Evolutionary conservation across 2,888 invertebrate species (phyloP).

Genomic region (Caenorhabditis becei): DNA sequence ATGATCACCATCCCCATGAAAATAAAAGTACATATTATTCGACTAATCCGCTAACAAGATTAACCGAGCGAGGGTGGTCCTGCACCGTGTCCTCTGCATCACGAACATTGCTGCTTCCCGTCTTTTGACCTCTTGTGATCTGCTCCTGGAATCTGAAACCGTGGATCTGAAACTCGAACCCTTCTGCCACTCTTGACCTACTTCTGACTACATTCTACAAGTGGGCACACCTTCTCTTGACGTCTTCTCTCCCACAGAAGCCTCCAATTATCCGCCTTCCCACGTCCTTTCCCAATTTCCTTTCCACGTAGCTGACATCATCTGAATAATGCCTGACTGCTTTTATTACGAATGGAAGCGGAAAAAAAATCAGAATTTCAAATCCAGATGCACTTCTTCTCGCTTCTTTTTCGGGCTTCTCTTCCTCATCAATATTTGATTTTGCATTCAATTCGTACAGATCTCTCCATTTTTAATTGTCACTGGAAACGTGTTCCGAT

Average conservation of each 20-base stretch:
- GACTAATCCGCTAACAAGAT: too few species aligned
- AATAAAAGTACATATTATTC: too few species aligned
- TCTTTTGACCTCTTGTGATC: neutral
- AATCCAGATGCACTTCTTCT: slow-evolving; percentile 9
- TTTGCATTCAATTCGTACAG: neutral
- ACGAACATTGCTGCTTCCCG: too few species aligned
- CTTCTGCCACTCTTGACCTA: neutral
- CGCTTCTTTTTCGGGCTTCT: neutral
- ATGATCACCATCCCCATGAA: too few species aligned
- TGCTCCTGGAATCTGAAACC: neutral
- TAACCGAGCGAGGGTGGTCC: too few species aligned
- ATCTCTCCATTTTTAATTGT: neutral
- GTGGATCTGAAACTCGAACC: neutral
- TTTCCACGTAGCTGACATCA: slow-evolving; percentile 28
- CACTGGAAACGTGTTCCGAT: neutral
- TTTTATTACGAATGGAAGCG: neutral
- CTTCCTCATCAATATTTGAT: slow-evolving; percentile 19
- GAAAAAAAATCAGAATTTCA: slow-evolving; percentile 35
- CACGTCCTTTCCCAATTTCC: slow-evolving; percentile 21
- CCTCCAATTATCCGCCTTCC: neutral
- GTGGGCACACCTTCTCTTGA: neutral
- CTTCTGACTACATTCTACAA: neutral
- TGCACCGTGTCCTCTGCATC: too few species aligned
- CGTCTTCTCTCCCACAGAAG: slow-evolving; percentile 6
- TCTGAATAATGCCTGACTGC: slow-evolving; percentile 7